Evolutionary conservation across 2,797 vertebrate species (phyloP).

Genomic region (Enteromius thamalakanensis): DNA sequence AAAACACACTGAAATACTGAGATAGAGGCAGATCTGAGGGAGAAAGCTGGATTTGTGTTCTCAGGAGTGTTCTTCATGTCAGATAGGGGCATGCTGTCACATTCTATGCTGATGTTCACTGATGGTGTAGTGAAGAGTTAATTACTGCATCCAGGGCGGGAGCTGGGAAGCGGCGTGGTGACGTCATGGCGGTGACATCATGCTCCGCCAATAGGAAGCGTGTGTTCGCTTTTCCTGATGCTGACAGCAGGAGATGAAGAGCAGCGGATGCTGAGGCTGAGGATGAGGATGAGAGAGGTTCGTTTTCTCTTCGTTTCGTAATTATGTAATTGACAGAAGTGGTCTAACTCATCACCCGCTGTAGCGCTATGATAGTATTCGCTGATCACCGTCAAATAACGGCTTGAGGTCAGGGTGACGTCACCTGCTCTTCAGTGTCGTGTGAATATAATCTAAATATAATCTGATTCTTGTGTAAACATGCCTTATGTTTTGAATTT

Average conservation of each 20-base stretch:
- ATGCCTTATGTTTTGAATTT: too few species aligned
- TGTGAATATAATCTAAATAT: too few species aligned
- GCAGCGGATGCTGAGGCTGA: slow-evolving; percentile 20
- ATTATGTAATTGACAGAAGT: too few species aligned
- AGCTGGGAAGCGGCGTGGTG: background rate
- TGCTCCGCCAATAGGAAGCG: slow-evolving; percentile 20
- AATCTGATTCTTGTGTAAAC: too few species aligned
- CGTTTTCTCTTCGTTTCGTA: background rate
- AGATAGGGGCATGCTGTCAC: too few species aligned
- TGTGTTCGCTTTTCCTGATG: background rate
- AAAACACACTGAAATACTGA: too few species aligned
- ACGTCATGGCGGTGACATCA: background rate
- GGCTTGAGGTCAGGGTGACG: background rate
- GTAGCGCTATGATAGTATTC: background rate
- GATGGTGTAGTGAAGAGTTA: background rate
- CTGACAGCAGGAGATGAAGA: background rate
- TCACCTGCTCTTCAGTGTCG: background rate
- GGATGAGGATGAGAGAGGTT: background rate
- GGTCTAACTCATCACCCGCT: background rate
- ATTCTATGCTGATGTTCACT: too few species aligned
- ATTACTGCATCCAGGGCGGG: background rate
- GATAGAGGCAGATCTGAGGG: too few species aligned
- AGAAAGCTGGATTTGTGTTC: too few species aligned
- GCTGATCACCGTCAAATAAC: background rate
- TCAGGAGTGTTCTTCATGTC: too few species aligned